A percentile compares a stretch with the other conserved stretches of the same genome.
Evolutionary conservation across 2,888 invertebrate genomes (phyloP).

Genomic region (Papilio elwesi): DNA sequence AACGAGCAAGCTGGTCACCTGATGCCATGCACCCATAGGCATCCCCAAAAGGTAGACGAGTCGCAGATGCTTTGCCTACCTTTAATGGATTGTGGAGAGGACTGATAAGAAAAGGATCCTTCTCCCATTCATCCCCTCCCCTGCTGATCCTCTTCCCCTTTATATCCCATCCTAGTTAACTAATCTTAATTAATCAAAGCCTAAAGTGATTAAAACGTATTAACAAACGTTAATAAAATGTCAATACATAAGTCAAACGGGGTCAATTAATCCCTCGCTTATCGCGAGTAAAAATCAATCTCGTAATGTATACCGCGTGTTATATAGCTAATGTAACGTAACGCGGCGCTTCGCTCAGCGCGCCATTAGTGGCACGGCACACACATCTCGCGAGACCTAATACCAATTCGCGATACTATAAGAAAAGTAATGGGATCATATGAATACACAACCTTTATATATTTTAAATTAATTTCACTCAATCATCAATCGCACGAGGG

Average conservation of each 20-base stretch:
- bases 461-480: background rate
- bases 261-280: slow-evolving; percentile 1
- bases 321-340: slow-evolving; percentile 5
- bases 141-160: no score
- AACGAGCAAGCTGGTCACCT: no score
- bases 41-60: no score
- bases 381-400: background rate
- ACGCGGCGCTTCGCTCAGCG: background rate
- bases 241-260: background rate
- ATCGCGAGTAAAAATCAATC: slow-evolving; percentile 1
- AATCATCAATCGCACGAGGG: no score
- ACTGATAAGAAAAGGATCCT: no score
- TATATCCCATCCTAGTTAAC: no score
- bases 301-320: background rate
- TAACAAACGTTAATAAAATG: background rate
- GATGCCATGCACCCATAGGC: no score
- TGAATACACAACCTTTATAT: background rate
- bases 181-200: background rate
- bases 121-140: no score
- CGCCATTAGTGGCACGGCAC: background rate
- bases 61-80: no score
- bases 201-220: background rate
- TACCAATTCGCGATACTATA: background rate
- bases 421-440: background rate
- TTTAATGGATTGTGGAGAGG: no score